These are phyloP conservation scores for Tipula confusa DNA, from an alignment of 2,888 invertebrate genomes.

Conservation along the genomic window DNA sequence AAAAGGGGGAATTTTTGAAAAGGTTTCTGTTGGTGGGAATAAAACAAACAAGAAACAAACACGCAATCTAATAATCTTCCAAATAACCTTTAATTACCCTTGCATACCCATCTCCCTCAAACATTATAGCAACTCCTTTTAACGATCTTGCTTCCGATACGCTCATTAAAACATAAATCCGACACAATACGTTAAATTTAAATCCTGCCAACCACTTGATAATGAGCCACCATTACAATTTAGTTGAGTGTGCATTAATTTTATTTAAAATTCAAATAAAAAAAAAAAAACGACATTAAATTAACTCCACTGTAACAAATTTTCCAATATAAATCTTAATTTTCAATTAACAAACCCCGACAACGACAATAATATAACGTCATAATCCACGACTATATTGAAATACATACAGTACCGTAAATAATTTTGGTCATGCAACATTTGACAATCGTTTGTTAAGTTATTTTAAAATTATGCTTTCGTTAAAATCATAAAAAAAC, in stretches of 20 bases:
- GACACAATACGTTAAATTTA: background rate
- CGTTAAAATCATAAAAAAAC: background rate
- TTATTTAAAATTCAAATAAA: background rate
- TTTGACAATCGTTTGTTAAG: slow-evolving; percentile 15
- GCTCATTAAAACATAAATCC: background rate
- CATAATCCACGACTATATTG: slow-evolving; percentile 16
- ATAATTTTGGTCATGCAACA: slow-evolving; percentile 29
- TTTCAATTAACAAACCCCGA: background rate
- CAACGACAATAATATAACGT: background rate
- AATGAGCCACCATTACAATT: slow-evolving; percentile 6
- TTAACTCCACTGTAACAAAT: background rate
- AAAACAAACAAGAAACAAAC: too few species aligned
- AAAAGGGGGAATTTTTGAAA: too few species aligned
- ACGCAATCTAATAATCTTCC: too few species aligned
- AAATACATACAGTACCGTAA: background rate
- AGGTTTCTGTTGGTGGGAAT: too few species aligned
- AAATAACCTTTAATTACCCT: too few species aligned
- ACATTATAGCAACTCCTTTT: too few species aligned
- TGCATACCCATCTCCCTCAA: too few species aligned
- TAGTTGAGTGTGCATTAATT: background rate
- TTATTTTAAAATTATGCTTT: background rate
- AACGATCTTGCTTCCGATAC: too few species aligned
- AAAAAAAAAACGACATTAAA: background rate
- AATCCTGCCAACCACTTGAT: background rate
- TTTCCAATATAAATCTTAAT: slow-evolving; percentile 9